These are phyloP conservation scores for Brenthis hecate DNA, from an alignment of 2,888 invertebrate species.

Conservation along the genomic window DNA sequence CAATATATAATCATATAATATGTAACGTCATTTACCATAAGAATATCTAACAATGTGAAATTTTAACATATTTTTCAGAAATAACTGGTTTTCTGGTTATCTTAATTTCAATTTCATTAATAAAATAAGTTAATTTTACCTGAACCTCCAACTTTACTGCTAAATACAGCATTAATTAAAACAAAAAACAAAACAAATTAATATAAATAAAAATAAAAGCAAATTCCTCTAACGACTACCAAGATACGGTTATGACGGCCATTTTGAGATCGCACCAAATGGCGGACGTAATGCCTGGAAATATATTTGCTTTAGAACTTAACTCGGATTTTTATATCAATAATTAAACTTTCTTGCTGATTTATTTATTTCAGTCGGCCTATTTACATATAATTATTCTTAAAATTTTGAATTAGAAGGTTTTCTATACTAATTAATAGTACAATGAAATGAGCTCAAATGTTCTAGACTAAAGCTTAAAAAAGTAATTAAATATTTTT, in stretches of 20 bases:
- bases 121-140: background rate
- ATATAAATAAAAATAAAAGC: conserved; percentile 46
- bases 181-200: conserved; percentile 41
- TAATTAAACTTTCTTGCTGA: conserved; percentile 16
- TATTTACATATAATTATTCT: background rate
- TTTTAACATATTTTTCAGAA: too few species aligned
- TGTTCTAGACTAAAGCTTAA: too few species aligned
- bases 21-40: too few species aligned
- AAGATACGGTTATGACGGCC: conserved; percentile 53
- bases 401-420: background rate
- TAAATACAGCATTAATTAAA: conserved; percentile 23
- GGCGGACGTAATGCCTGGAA: conserved; percentile 48
- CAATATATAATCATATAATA: too few species aligned
- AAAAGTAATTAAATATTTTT: too few species aligned
- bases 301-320: conserved; percentile 47
- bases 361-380: conserved; percentile 1
- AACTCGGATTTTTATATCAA: conserved; percentile 37
- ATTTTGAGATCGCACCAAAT: conserved; percentile 52
- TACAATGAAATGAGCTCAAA: background rate
- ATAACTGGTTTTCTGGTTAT: too few species aligned
- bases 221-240: conserved; percentile 51
- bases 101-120: too few species aligned
- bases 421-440: background rate
- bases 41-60: too few species aligned
- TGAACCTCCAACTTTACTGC: background rate